Evolutionary conservation across 2,888 invertebrate genomes (phyloP).

Genomic region (Cheilosia urbana): DNA sequence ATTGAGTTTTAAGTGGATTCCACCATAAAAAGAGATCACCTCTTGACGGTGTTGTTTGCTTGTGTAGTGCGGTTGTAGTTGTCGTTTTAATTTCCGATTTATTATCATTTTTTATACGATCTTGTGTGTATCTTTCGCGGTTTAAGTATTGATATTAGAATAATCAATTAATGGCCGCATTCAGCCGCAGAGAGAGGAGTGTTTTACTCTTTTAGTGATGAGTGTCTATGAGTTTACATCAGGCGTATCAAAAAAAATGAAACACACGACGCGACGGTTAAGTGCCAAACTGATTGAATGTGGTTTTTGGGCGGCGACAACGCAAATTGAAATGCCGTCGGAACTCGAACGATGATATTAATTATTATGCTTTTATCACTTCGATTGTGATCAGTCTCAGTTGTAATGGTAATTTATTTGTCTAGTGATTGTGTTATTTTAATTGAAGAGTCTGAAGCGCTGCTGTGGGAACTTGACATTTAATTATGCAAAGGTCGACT

Average conservation of each 20-base stretch:
- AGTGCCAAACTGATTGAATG: conserved; percentile 71
- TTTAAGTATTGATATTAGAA: conserved; percentile 70
- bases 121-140: conserved; percentile 62
- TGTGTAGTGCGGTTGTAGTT: conserved; percentile 67
- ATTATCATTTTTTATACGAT: conserved; percentile 65
- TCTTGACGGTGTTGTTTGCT: conserved; percentile 62
- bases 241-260: conserved; percentile 64
- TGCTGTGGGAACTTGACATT: conserved; percentile 31
- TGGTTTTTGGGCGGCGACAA: conserved; percentile 1
- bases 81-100: conserved; percentile 75
- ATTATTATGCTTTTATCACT: conserved; percentile 35
- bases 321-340: conserved; percentile 43
- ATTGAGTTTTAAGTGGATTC: conserved; percentile 76
- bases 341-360: conserved; percentile 37
- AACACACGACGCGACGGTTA: conserved; percentile 28
- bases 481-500: conserved; percentile 15
- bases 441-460: conserved; percentile 11
- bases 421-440: conserved; percentile 41
- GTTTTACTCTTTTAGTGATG: conserved; percentile 21
- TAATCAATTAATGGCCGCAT: conserved; percentile 69
- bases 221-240: background rate
- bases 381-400: conserved; percentile 24
- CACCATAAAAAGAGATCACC: conserved; percentile 72
- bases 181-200: conserved; percentile 25
- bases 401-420: conserved; percentile 23